Base-by-base conservation (phyloP, 1,140 invertebrate genomes). In the Drosophila elegans region DNA sequence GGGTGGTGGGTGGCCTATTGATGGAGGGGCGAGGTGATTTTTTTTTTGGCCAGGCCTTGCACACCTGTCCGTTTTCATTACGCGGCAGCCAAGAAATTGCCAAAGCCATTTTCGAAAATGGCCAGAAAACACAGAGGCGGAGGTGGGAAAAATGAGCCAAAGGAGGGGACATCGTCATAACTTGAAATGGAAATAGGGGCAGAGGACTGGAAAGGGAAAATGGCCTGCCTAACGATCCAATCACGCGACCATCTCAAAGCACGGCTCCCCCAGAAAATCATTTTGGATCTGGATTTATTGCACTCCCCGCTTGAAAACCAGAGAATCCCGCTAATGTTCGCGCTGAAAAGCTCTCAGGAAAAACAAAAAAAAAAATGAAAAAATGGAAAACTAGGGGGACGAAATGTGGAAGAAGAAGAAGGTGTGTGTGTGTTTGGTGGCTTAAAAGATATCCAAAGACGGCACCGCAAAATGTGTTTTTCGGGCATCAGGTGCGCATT, bases 241-340 rank as follows among this genome's bases (percentile, higher is more conserved):
- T 84, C 72, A 80, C 60, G 60, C 72, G 64, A 73, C 78, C 72
- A 80, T 81, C 60, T 51, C 49, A 48, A 75, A 72, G 68, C 74
- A 38, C 46, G 34, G 32, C 57, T 55, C 61, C 41, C 54, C 69
- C 27, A 48, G 45, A 84, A 84, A 84, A 84, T 86, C 82, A 86
- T 81, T 86, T 85, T 51, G 77, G 62, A 88, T 73, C 82, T 74
- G 83, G 82, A 85, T 85, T 85, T 85, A 85, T 85, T 82, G 83
- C 82, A 61, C 60, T 45, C 45, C 34, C n/a, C 39, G 12, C 13
- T 27, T 29, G 25, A 39, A 42, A 46, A 66, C 48, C 72, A 79
- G 78, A 79, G 78, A 84, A 79, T 74, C 71, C 55, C 74, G 83
- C 83, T 86, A 86, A 88, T 86, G 82, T 86, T 80, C 57, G 61